Evolutionary conservation across 2,888 invertebrate genomes (phyloP).

Genomic region (Thera britannica): DNA sequence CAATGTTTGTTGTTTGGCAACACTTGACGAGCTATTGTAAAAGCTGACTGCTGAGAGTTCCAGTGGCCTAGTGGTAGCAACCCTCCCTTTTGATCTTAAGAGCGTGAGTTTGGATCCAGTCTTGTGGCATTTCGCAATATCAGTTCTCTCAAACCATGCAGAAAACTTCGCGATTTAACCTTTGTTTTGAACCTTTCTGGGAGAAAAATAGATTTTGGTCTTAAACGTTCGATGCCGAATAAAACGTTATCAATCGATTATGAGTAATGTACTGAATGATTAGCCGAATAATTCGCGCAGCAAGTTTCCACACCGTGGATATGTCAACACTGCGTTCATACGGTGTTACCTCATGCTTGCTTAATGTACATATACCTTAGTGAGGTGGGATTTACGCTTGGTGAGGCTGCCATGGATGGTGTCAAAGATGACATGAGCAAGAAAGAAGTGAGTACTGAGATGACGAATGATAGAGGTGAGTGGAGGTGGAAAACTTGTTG

Average conservation of each 20-base stretch:
- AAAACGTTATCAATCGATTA: no score
- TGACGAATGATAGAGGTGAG: no score
- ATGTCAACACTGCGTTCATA: slow-evolving; percentile 72
- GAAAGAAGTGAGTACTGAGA: no score
- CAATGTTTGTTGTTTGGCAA: neutral
- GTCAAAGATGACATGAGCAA: no score
- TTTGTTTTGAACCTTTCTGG: no score
- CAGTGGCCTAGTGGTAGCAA: neutral
- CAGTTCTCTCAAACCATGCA: no score
- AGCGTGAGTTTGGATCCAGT: no score
- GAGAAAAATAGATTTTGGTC: no score
- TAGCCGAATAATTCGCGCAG: slow-evolving; percentile 68
- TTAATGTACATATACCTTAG: slow-evolving; percentile 72
- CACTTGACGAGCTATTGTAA: slow-evolving; percentile 3
- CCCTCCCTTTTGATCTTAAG: neutral
- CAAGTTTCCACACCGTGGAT: slow-evolving; percentile 67
- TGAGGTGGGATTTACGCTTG: slow-evolving; percentile 51
- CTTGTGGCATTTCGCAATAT: no score
- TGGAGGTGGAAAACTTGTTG: no score
- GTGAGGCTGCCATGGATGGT: slow-evolving; percentile 30
- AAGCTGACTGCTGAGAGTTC: neutral
- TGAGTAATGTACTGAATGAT: slow-evolving; percentile 7
- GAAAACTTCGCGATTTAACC: no score
- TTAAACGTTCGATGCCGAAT: no score
- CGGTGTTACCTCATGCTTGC: slow-evolving; percentile 71